Evolutionary conservation across 2,888 invertebrate genomes (phyloP), one percentile per base, ranked within the genome.

Genomic region (Troglohyphantes excavatus): DNA sequence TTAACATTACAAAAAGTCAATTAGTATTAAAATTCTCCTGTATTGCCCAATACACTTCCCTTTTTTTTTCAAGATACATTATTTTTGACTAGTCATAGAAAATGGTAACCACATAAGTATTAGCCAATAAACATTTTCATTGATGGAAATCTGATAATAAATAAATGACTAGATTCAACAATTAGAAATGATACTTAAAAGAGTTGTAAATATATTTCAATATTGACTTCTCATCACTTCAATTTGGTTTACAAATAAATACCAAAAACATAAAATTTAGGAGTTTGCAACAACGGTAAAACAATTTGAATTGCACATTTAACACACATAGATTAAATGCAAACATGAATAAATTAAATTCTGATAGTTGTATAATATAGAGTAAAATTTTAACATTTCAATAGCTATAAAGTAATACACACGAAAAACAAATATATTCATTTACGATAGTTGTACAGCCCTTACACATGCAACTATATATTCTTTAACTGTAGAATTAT

Each of bases 391-490:
- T 27, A 73, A n/a, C 23, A 53, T 53, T n/a, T 53, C 53, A 53
- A 65, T 76, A 82, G 75, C 82, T 82, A 89, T 88, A 89, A 89
- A 89, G 63, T 73, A 81, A 88, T 70, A 43, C 81, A 81, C 82
- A 82, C 63, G 61, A 79, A 72, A 79, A 65, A 81, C 70, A 70
- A 53, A 79, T 75, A 81, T 81, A 89, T 76, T 82, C 73, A 83
- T 83, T 83, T 83, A 73, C 53, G 65, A 65, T 43, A 78, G 53
- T 65, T 73, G 81, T 73, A 82, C 67, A 88, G 88, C 82, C 73
- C 68, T 83, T 75, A 53, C 88, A 59, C 88, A 89, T 89, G 88
- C 88, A 89, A 70, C 82, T 89, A 82, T 89, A 89, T 75, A 88
- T 67, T 63, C 46, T 81, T 43, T 53, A 75, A 67, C 59, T 72